Conservation (phyloP, 2,888 invertebrate genomes). For the Parasteatoda lunata region DNA sequence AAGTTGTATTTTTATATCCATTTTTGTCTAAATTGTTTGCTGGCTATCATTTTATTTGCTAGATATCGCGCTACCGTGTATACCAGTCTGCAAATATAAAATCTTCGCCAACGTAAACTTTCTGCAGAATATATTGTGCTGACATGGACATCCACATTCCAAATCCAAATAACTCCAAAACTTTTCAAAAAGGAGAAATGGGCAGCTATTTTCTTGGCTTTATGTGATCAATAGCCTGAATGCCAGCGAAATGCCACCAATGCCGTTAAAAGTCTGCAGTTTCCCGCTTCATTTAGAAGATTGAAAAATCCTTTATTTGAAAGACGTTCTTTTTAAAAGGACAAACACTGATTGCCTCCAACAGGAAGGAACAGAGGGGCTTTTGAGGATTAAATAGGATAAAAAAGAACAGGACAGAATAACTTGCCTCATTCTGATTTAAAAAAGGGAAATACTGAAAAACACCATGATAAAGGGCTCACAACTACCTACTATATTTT, state of each 20-base stretch:
- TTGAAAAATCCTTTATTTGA: constrained; percentile 59
- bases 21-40: too few species aligned
- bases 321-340: constrained; percentile 20
- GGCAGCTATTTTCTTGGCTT: constrained; percentile 40
- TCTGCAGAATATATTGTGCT: constrained; percentile 14
- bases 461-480: background rate
- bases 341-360: constrained; percentile 38
- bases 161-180: constrained; percentile 23
- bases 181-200: constrained; percentile 7
- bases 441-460: constrained; percentile 7
- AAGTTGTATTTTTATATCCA: too few species aligned
- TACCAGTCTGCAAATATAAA: background rate
- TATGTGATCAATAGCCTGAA: constrained; percentile 36
- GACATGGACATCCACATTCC: constrained; percentile 10
- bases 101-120: constrained; percentile 23
- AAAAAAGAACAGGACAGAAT: background rate
- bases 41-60: too few species aligned
- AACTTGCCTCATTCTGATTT: background rate
- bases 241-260: constrained; percentile 21
- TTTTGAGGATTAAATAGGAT: background rate
- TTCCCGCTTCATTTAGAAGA: constrained; percentile 42
- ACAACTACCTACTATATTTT: background rate
- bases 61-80: background rate
- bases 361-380: constrained; percentile 1
- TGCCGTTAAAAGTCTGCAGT: constrained; percentile 35